Conservation (phyloP, 2,888 invertebrate species). For the Serrognathus titanus region DNA sequence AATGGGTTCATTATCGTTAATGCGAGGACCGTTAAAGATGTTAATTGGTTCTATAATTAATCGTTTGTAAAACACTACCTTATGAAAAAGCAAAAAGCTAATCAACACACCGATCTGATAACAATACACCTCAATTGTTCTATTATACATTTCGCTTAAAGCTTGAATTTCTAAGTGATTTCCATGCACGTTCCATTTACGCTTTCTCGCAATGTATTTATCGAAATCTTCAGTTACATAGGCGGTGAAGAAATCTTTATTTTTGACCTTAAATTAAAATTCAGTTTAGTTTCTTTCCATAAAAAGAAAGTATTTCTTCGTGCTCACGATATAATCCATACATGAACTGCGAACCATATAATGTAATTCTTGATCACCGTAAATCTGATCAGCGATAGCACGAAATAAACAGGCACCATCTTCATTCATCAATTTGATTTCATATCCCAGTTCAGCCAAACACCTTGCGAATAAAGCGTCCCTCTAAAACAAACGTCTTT, state of each 20-base stretch:
- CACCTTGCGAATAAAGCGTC: slow-evolving; percentile 44
- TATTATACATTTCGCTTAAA: slow-evolving; percentile 84
- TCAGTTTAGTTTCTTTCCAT: not conserved
- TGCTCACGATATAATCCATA: slow-evolving; percentile 83
- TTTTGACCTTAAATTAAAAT: slow-evolving; percentile 61
- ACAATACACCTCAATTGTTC: slow-evolving; percentile 82
- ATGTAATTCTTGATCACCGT: slow-evolving; percentile 89
- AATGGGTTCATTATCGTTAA: slow-evolving; percentile 74
- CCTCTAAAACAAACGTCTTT: slow-evolving; percentile 31
- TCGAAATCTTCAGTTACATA: slow-evolving; percentile 88
- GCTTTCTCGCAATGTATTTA: slow-evolving; percentile 76
- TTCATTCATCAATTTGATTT: slow-evolving; percentile 78
- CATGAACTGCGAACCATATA: slow-evolving; percentile 75
- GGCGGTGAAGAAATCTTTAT: slow-evolving; percentile 81
- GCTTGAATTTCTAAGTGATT: slow-evolving; percentile 91
- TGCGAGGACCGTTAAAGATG: slow-evolving; percentile 75
- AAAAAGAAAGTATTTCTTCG: not conserved
- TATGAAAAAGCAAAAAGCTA: not conserved
- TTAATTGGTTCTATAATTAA: slow-evolving; percentile 72
- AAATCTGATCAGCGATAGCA: slow-evolving; percentile 85
- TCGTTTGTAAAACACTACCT: slow-evolving; percentile 1
- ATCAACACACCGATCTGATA: slow-evolving; percentile 61
- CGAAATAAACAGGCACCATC: slow-evolving; percentile 88
- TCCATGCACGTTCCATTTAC: slow-evolving; percentile 76
- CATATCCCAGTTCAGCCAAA: slow-evolving; percentile 69